A percentile compares a stretch with the other conserved stretches of the same genome.
These are phyloP conservation scores for Cotesia vestalis DNA, from an alignment of 1,140 invertebrate genomes.

Conservation along the genomic window DNA sequence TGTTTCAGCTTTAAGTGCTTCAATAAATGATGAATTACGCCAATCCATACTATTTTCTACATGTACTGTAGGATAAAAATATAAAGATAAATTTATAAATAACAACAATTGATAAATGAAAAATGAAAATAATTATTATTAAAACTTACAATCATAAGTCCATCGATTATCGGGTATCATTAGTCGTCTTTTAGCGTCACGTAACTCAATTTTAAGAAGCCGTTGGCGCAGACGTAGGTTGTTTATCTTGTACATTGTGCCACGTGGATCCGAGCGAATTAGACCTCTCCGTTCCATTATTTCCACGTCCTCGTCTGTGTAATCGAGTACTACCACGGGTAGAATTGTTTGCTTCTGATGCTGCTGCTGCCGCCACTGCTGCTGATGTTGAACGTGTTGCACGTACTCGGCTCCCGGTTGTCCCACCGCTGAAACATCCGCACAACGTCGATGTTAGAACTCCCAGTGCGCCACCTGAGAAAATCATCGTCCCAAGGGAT, in stretches of 20 bases:
- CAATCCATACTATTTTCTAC: conserved; percentile 69
- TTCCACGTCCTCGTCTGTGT: conserved; percentile 69
- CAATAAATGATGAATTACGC: conserved; percentile 67
- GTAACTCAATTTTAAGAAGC: conserved; percentile 68
- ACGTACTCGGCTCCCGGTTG: conserved; percentile 56
- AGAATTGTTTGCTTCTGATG: conserved; percentile 1
- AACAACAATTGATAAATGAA: background rate
- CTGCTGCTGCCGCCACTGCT: background rate
- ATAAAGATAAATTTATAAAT: background rate
- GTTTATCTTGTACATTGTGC: conserved; percentile 65
- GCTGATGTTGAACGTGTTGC: conserved; percentile 50
- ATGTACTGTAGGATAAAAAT: conserved; percentile 61
- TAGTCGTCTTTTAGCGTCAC: conserved; percentile 61
- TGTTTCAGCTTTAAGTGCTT: conserved; percentile 68
- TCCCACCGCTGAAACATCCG: conserved; percentile 66
- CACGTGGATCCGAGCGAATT: conserved; percentile 62
- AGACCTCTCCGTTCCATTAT: conserved; percentile 64
- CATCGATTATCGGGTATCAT: conserved; percentile 68
- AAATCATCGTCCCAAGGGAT: conserved; percentile 55
- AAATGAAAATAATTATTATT: background rate
- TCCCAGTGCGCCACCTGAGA: conserved; percentile 64
- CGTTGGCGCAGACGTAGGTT: conserved; percentile 67
- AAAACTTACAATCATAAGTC: conserved; percentile 70
- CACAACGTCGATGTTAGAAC: conserved; percentile 66
- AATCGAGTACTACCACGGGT: conserved; percentile 61